Conservation (phyloP, 2,113 vertebrate genomes). For the Charadrius vociferus region DNA sequence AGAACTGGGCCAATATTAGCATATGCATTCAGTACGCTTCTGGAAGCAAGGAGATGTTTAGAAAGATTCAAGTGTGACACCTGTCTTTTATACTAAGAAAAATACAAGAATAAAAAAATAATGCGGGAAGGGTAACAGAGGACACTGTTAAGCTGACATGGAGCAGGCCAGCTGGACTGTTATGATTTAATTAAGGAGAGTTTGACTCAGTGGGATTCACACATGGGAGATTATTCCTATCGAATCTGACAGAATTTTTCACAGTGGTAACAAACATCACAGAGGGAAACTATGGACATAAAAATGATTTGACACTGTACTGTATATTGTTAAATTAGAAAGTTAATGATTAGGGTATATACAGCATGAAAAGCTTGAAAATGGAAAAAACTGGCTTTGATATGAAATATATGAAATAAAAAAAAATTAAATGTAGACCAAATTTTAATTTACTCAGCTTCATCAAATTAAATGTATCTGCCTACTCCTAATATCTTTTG, state of each 20-base stretch:
- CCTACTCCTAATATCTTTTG: background rate
- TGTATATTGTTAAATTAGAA: background rate
- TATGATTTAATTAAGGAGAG: conserved; percentile 60
- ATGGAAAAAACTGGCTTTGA: background rate
- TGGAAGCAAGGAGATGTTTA: background rate
- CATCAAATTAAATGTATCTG: background rate
- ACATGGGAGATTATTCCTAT: conserved; percentile 44
- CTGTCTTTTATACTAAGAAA: background rate
- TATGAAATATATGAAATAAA: background rate
- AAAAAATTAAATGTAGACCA: background rate
- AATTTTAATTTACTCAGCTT: background rate
- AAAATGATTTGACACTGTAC: background rate
- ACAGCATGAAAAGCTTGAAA: background rate
- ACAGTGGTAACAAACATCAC: conserved; percentile 38
- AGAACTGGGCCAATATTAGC: conserved; percentile 59
- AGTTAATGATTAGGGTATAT: background rate
- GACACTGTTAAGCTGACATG: background rate
- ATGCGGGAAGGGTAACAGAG: conserved; percentile 8
- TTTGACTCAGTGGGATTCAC: conserved; percentile 50
- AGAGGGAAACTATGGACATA: background rate
- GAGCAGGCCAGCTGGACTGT: conserved; percentile 48
- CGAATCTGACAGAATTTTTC: conserved; percentile 49
- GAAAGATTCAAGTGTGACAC: background rate
- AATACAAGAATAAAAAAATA: background rate
- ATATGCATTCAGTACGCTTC: background rate